These are phyloP conservation scores for Oxyura jamaicensis DNA, from an alignment of 2,113 vertebrate species.

Conservation along the genomic window DNA sequence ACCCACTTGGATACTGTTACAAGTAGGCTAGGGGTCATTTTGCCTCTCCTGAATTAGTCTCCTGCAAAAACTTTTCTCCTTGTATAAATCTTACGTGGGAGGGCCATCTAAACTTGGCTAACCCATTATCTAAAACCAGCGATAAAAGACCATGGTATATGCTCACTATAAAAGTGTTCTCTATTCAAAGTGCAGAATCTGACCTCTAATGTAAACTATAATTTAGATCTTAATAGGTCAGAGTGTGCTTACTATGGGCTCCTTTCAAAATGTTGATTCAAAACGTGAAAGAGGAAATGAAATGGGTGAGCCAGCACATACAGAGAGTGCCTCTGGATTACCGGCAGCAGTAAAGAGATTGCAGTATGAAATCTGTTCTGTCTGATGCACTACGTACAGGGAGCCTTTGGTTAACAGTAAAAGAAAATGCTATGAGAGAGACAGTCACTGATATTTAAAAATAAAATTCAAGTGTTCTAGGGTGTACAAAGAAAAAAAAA, in stretches of 20 bases:
- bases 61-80: background rate
- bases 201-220: background rate
- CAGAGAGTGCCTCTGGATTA: background rate
- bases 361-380: background rate
- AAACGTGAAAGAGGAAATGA: background rate
- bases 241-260: background rate
- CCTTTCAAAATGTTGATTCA: slow-evolving; percentile 37
- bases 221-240: slow-evolving; percentile 14
- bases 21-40: background rate
- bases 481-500: background rate
- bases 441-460: background rate
- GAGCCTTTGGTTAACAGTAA: background rate
- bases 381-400: background rate
- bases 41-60: background rate
- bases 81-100: background rate
- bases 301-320: background rate
- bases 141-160: background rate
- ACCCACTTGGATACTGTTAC: background rate
- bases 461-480: background rate
- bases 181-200: background rate
- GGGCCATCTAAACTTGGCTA: background rate
- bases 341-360: background rate
- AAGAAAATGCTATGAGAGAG: background rate
- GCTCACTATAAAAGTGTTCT: background rate
- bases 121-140: background rate